phyloP scores from a whole-genome alignment of 2,797 vertebrate genomes.

The Aselliscus stoliczkanus region DNA sequence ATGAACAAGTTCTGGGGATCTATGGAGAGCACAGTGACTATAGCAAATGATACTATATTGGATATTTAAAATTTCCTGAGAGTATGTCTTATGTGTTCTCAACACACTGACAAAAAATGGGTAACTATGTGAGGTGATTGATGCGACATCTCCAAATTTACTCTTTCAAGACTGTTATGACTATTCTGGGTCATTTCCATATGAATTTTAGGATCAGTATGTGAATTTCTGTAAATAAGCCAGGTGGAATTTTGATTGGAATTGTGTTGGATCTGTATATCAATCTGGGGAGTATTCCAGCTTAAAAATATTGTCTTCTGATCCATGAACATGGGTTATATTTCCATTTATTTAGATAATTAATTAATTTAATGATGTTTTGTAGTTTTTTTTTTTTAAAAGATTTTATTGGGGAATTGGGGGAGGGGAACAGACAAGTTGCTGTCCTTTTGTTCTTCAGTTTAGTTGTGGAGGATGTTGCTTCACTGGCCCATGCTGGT shows the following conservation, averaged over 20 bases:
- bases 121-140: neutral
- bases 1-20: neutral
- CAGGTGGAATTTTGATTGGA: neutral
- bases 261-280: neutral
- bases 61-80: neutral
- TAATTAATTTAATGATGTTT: neutral
- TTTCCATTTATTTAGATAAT: slow-evolving; percentile 4
- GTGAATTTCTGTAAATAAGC: neutral
- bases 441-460: too few species aligned
- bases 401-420: too few species aligned
- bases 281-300: neutral
- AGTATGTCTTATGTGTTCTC: neutral
- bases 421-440: too few species aligned
- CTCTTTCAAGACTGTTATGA: slow-evolving; percentile 9
- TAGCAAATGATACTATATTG: neutral
- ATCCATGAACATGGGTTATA: neutral
- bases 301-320: slow-evolving; percentile 14
- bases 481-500: too few species aligned
- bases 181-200: neutral
- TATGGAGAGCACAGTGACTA: neutral
- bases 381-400: too few species aligned
- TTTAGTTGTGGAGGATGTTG: too few species aligned
- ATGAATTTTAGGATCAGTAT: neutral
- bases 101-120: neutral
- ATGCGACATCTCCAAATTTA: neutral